Percentiles rank a stretch among this genome's conserved stretches.
Evolutionary conservation across 1,140 invertebrate species (phyloP).

Genomic region (Pristionchus pacificus): DNA sequence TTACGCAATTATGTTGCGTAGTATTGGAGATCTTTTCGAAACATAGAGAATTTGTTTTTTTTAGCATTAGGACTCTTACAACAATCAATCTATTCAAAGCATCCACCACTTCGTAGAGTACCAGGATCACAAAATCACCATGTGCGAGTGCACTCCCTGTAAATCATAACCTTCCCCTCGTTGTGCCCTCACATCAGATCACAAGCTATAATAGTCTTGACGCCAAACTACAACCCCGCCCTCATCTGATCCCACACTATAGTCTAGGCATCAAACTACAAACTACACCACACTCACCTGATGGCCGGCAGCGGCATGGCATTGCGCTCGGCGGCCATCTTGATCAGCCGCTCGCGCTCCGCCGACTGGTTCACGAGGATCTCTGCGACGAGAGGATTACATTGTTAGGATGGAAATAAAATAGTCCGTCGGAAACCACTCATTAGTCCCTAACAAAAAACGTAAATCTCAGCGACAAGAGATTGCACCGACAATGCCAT

Average conservation of each 20-base stretch:
- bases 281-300: background rate
- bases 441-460: too few relatives aligned
- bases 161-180: background rate
- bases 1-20: too few relatives aligned
- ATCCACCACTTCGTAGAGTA: too few relatives aligned
- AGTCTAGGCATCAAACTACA: background rate
- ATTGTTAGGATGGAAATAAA: background rate
- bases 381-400: constrained; percentile 4
- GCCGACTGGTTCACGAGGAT: constrained; percentile 9
- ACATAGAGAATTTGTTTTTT: too few relatives aligned
- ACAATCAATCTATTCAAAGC: too few relatives aligned
- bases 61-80: too few relatives aligned
- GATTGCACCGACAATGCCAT: too few relatives aligned
- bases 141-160: background rate
- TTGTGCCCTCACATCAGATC: background rate
- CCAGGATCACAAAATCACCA: background rate
- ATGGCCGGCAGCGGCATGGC: constrained; percentile 26
- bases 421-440: background rate
- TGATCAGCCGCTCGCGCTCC: constrained; percentile 11
- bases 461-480: too few relatives aligned
- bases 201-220: constrained; percentile 1
- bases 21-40: too few relatives aligned
- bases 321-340: constrained; percentile 25
- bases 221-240: background rate
- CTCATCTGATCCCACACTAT: background rate